phyloP scores from a whole-genome alignment of 2,113 vertebrate genomes.

The Addax nasomaculatus region DNA sequence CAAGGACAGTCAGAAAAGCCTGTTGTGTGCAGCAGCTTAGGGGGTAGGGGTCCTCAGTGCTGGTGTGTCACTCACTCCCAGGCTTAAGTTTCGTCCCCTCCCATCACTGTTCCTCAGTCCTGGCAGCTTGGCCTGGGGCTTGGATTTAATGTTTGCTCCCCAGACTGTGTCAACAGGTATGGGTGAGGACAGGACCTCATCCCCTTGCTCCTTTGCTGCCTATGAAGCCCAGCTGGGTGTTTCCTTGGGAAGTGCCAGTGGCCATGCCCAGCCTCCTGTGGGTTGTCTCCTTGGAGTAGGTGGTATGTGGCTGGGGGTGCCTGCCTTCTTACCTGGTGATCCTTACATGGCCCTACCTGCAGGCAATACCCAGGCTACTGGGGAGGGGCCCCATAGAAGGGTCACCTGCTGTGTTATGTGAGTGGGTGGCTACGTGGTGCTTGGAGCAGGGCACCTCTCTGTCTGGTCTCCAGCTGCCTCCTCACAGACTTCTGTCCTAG shows the following conservation, averaged over 20 bases:
- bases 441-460: background rate
- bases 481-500: background rate
- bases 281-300: background rate
- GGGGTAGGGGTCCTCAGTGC: background rate
- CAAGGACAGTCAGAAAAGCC: background rate
- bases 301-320: background rate
- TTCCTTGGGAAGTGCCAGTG: background rate
- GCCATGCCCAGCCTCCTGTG: background rate
- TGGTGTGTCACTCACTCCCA: background rate
- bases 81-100: background rate
- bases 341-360: background rate
- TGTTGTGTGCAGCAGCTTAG: too few species aligned
- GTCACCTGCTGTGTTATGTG: background rate
- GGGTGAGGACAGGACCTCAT: background rate
- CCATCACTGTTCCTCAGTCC: background rate
- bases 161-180: rapidly evolving
- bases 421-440: background rate
- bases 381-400: background rate
- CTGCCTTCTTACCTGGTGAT: background rate
- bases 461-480: background rate
- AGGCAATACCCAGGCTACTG: background rate
- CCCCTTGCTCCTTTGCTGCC: background rate
- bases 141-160: background rate
- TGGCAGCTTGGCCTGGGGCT: background rate
- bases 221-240: background rate